Percentiles rank a stretch among this genome's conserved stretches.
Conservation (phyloP, 53 echinoderm and acorn worm species). For the Holothuria scabra region DNA sequence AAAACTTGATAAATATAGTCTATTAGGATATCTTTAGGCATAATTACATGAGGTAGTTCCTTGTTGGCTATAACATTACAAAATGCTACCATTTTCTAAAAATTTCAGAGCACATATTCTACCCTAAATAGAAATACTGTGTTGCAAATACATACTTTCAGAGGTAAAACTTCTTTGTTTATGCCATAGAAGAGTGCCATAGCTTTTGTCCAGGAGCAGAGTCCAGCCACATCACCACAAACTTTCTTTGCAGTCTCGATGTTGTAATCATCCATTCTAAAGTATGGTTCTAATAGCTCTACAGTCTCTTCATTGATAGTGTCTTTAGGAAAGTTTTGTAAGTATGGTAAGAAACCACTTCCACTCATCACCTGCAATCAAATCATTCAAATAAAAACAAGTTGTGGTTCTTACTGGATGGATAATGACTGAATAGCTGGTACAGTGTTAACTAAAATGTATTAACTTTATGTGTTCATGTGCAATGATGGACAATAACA, state of each 20-base stretch:
- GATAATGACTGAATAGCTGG: not conserved
- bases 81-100: too few relatives aligned
- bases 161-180: slow-evolving; percentile 96
- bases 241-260: slow-evolving; percentile 93
- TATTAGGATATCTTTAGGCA: too few relatives aligned
- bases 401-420: not conserved
- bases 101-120: too few relatives aligned
- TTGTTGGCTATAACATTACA: too few relatives aligned
- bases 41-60: too few relatives aligned
- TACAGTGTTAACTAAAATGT: not conserved
- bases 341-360: slow-evolving; percentile 72
- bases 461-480: too few relatives aligned
- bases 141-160: slow-evolving; percentile 68
- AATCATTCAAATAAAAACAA: not conserved
- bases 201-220: slow-evolving; percentile 94
- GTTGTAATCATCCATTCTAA: slow-evolving; percentile 88
- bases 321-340: slow-evolving; percentile 91
- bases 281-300: slow-evolving; percentile 86
- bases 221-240: slow-evolving; percentile 96
- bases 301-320: slow-evolving; percentile 92
- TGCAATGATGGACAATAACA: too few relatives aligned
- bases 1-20: too few relatives aligned
- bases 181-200: slow-evolving; percentile 97
- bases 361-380: slow-evolving; percentile 86
- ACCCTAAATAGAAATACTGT: too few relatives aligned